Percentiles rank a stretch among this genome's conserved stretches.
These are phyloP conservation scores for Tiliacea aurago DNA, from an alignment of 2,888 invertebrate genomes.

Conservation along the genomic window DNA sequence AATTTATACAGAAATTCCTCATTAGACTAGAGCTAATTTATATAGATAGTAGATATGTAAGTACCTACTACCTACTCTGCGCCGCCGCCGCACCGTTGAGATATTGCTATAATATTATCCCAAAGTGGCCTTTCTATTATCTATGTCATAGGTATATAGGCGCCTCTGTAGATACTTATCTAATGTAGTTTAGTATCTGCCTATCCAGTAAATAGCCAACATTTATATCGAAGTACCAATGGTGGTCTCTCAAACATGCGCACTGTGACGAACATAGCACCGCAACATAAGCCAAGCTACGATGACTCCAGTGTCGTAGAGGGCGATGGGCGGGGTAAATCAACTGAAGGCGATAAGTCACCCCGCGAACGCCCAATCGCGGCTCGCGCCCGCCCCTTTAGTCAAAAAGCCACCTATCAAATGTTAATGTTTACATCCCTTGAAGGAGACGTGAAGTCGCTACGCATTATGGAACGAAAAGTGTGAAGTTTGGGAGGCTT, in stretches of 20 bases:
- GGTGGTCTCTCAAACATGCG: conserved; percentile 28
- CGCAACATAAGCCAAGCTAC: conserved; percentile 36
- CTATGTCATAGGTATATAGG: neutral
- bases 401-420: conserved; percentile 88
- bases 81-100: too few species aligned
- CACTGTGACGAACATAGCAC: conserved; percentile 9
- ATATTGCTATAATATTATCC: neutral
- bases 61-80: neutral
- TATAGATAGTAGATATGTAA: too few species aligned
- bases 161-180: too few species aligned
- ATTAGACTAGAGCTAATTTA: neutral
- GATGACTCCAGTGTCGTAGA: conserved; percentile 62
- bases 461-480: neutral
- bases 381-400: conserved; percentile 83
- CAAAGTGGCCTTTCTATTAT: neutral
- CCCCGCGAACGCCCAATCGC: conserved; percentile 85
- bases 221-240: neutral
- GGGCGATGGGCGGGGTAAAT: conserved; percentile 85
- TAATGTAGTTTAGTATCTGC: neutral
- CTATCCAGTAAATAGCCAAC: neutral
- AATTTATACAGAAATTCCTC: too few species aligned
- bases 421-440: conserved; percentile 79
- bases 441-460: conserved; percentile 47
- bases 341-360: conserved; percentile 89
- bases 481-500: conserved; percentile 27